These are phyloP conservation scores for Eulemur macaco DNA, from an alignment of 2,113 vertebrate species.

Conservation along the genomic window DNA sequence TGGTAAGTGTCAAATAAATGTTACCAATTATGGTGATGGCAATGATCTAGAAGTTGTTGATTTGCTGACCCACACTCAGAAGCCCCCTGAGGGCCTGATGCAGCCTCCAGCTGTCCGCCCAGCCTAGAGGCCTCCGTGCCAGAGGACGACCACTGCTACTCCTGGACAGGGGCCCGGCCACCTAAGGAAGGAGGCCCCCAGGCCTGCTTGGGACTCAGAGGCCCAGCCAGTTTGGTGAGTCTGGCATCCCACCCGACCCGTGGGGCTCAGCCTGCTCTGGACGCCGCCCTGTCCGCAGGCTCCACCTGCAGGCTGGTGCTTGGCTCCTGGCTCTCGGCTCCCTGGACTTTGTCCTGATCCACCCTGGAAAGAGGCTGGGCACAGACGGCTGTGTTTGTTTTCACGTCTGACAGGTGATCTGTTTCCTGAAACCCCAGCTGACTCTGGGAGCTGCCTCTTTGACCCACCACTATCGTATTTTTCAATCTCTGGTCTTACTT, in stretches of 20 bases:
- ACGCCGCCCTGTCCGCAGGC: background rate
- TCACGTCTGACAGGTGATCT: background rate
- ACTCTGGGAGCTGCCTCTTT: background rate
- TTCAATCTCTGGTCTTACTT: background rate
- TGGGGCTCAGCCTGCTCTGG: background rate
- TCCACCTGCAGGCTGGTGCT: background rate
- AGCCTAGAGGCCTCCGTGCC: background rate
- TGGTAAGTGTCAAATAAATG: background rate
- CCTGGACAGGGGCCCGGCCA: background rate
- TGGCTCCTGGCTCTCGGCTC: background rate
- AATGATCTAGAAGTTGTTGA: background rate
- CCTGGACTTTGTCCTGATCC: conserved; percentile 27
- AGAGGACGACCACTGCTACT: background rate
- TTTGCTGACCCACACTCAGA: background rate
- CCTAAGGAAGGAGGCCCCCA: background rate
- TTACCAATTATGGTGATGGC: background rate
- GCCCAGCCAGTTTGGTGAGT: background rate
- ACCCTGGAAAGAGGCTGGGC: background rate
- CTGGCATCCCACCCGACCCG: background rate
- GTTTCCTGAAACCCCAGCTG: conserved; percentile 24
- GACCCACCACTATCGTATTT: background rate
- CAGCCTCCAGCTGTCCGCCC: background rate
- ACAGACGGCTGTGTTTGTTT: background rate
- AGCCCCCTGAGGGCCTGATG: background rate
- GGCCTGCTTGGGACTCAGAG: background rate